Conservation (phyloP, 2,888 invertebrate species). For the Protophormia terraenovae region DNA sequence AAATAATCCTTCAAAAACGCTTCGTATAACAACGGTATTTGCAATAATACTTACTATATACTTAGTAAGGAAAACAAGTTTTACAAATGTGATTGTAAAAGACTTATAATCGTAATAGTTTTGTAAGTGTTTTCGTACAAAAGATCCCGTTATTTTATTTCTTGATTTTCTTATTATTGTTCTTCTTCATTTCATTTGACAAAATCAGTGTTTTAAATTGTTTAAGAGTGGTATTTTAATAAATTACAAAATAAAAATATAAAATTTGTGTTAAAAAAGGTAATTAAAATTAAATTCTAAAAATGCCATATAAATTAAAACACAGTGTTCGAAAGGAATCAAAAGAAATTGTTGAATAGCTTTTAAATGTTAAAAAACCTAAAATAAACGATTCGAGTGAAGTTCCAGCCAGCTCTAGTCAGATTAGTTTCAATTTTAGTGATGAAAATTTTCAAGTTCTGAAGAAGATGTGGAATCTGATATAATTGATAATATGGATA, state of each 20-base stretch:
- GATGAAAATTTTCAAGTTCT: constrained; percentile 37
- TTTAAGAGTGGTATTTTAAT: background rate
- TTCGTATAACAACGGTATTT: no score
- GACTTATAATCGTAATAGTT: no score
- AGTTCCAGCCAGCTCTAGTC: constrained; percentile 26
- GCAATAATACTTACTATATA: no score
- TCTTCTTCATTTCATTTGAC: background rate
- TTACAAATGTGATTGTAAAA: no score
- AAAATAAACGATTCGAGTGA: constrained; percentile 30
- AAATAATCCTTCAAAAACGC: no score
- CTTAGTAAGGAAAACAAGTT: no score
- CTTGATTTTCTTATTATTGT: background rate
- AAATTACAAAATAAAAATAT: background rate
- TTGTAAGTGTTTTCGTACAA: no score
- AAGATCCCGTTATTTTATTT: no score
- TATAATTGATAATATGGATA: constrained; percentile 1
- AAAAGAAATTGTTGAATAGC: constrained; percentile 49
- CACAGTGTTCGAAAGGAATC: constrained; percentile 49
- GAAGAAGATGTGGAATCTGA: constrained; percentile 11
- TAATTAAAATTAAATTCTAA: background rate
- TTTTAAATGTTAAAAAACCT: constrained; percentile 41
- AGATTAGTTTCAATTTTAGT: constrained; percentile 12
- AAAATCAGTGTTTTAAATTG: background rate
- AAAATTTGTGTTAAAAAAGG: background rate
- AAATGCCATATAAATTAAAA: constrained; percentile 46